Evolutionary conservation across 2,888 invertebrate genomes (phyloP).

Genomic region (Pseudoips prasinana): DNA sequence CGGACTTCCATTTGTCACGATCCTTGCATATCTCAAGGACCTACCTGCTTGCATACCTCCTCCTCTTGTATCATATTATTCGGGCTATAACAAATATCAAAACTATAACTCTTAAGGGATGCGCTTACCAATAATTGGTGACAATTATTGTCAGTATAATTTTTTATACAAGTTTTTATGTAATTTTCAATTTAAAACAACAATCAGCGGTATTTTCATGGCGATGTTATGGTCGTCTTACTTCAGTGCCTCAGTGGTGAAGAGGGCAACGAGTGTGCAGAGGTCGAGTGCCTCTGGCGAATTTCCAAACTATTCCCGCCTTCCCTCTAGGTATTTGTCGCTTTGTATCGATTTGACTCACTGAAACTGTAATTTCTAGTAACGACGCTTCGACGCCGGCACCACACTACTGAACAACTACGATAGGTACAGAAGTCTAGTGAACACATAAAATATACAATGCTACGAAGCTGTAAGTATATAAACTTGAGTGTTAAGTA

Average conservation of each 20-base stretch:
- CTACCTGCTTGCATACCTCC: too few relatives aligned
- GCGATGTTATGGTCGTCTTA: conserved; percentile 17
- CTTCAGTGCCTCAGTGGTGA: conserved; percentile 38
- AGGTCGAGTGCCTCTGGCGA: conserved; percentile 62
- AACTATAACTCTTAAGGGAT: too few relatives aligned
- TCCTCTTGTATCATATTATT: too few relatives aligned
- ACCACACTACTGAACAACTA: not conserved
- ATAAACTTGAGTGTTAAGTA: conserved; percentile 23
- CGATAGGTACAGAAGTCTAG: conserved; percentile 2
- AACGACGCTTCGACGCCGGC: conserved; percentile 11
- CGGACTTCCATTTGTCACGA: too few relatives aligned
- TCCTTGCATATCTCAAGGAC: too few relatives aligned
- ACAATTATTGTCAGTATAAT: too few relatives aligned
- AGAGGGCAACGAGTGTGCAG: conserved; percentile 43
- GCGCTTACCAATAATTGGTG: too few relatives aligned
- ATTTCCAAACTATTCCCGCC: conserved; percentile 57
- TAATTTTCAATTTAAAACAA: too few relatives aligned
- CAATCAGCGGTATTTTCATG: too few relatives aligned
- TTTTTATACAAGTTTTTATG: too few relatives aligned
- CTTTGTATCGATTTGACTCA: conserved; percentile 69
- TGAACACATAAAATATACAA: conserved; percentile 9
- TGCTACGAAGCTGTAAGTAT: conserved; percentile 1
- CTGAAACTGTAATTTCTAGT: conserved; percentile 56
- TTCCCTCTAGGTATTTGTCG: conserved; percentile 49
- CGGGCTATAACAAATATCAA: too few relatives aligned